Conservation (phyloP, 2,797 vertebrate genomes). For the Alectoris magna region DNA sequence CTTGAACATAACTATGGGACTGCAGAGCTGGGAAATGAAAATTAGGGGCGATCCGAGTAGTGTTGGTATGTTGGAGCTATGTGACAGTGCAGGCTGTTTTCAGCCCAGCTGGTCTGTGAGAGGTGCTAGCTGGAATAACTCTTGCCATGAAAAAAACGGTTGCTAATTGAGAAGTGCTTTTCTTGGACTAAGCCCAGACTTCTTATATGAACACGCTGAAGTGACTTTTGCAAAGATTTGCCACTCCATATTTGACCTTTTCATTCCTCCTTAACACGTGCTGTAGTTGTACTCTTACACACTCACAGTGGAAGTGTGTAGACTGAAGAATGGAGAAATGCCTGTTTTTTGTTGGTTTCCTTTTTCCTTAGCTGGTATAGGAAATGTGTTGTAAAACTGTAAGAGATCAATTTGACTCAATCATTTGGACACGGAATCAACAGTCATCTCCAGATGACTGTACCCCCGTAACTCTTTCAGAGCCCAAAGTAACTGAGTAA, state of each 20-base stretch:
- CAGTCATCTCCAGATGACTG: neutral
- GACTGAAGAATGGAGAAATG: neutral
- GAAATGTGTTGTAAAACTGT: neutral
- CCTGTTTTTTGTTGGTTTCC: accelerated
- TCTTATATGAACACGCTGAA: neutral
- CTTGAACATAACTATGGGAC: neutral
- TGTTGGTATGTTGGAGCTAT: neutral
- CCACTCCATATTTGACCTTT: neutral
- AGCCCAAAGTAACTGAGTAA: neutral
- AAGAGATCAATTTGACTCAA: neutral
- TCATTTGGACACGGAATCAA: accelerated
- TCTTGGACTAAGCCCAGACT: neutral
- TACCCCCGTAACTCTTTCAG: neutral
- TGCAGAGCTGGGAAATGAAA: neutral
- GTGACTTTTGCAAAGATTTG: neutral
- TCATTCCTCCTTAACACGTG: neutral
- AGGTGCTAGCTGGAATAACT: neutral
- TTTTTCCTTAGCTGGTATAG: neutral
- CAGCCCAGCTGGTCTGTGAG: neutral
- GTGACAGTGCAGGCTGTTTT: neutral
- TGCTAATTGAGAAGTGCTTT: neutral
- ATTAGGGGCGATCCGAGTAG: neutral
- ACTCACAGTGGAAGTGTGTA: neutral
- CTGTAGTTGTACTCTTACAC: neutral
- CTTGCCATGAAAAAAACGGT: neutral